Evolutionary conservation across 2,888 invertebrate genomes (phyloP).

Genomic region (Abrostola triplasia): DNA sequence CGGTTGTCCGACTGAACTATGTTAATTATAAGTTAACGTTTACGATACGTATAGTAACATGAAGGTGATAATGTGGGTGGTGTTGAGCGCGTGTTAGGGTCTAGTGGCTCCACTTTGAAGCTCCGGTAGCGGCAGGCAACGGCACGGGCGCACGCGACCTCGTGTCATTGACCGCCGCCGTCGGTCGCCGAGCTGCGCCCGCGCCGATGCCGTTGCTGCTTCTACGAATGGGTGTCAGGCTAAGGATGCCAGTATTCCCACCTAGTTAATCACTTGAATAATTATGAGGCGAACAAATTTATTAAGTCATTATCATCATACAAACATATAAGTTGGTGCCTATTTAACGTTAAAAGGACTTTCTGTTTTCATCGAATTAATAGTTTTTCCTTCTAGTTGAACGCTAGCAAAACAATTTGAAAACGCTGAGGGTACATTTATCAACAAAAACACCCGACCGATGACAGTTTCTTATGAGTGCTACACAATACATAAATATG

Average conservation of each 20-base stretch:
- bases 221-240: constrained; percentile 65
- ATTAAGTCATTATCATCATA: constrained; percentile 4
- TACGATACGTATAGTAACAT: constrained; percentile 38
- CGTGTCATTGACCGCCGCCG: constrained; percentile 80
- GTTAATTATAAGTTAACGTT: constrained; percentile 49
- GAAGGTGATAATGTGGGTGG: constrained; percentile 50
- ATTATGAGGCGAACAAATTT: constrained; percentile 16
- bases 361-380: constrained; percentile 16
- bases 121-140: constrained; percentile 61
- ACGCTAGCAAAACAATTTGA: constrained; percentile 13
- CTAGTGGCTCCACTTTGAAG: constrained; percentile 49
- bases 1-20: constrained; percentile 26
- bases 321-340: too few species aligned
- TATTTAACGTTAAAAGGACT: background rate
- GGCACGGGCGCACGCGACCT: constrained; percentile 79
- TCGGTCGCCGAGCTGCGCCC: constrained; percentile 56
- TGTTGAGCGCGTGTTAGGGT: constrained; percentile 47
- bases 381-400: background rate
- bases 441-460: constrained; percentile 12
- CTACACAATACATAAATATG: constrained; percentile 2
- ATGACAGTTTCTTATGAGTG: constrained; percentile 11
- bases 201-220: constrained; percentile 67
- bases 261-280: constrained; percentile 16
- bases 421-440: constrained; percentile 1
- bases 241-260: constrained; percentile 61